Conservation (phyloP, 2,797 vertebrate genomes). For the Onychomys leucogaster region DNA sequence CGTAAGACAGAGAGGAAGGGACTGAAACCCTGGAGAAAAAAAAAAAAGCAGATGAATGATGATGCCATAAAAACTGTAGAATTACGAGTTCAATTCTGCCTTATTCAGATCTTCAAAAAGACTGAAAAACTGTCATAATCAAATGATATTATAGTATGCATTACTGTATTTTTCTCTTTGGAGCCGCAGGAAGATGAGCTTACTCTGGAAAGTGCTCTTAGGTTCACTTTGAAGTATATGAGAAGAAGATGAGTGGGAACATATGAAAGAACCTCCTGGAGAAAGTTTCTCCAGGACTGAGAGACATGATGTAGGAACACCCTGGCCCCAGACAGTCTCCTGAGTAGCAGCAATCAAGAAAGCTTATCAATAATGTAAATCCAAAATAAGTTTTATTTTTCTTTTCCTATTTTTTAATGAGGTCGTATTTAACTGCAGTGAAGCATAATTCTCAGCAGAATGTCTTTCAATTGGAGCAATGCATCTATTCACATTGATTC, state of each 20-base stretch:
- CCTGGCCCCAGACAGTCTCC: neutral
- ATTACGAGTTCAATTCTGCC: conserved; percentile 50
- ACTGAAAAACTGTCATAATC: conserved; percentile 80
- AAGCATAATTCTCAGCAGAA: conserved; percentile 36
- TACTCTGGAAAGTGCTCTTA: conserved; percentile 65
- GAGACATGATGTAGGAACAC: neutral
- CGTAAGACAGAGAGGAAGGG: neutral
- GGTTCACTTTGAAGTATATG: conserved; percentile 75
- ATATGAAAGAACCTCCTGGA: conserved; percentile 58
- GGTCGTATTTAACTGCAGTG: conserved; percentile 8
- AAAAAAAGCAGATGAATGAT: conserved; percentile 48
- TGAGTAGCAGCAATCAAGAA: neutral
- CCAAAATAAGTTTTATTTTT: conserved; percentile 49
- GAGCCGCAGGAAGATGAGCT: conserved; percentile 52
- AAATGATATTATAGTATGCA: conserved; percentile 75
- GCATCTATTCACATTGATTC: conserved; percentile 19
- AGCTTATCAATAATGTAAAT: conserved; percentile 47
- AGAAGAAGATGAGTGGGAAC: conserved; percentile 27
- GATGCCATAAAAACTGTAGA: conserved; percentile 43
- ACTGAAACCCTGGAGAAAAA: conserved; percentile 21
- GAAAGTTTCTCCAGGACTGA: conserved; percentile 1
- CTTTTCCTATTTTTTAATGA: conserved; percentile 41
- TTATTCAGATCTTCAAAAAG: conserved; percentile 77
- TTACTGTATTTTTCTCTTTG: conserved; percentile 64
- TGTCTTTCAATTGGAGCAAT: conserved; percentile 51